Percentiles rank a stretch among this genome's conserved stretches.
phyloP scores from a whole-genome alignment of 2,113 vertebrate species.

The Gallinago paraguaiae region DNA sequence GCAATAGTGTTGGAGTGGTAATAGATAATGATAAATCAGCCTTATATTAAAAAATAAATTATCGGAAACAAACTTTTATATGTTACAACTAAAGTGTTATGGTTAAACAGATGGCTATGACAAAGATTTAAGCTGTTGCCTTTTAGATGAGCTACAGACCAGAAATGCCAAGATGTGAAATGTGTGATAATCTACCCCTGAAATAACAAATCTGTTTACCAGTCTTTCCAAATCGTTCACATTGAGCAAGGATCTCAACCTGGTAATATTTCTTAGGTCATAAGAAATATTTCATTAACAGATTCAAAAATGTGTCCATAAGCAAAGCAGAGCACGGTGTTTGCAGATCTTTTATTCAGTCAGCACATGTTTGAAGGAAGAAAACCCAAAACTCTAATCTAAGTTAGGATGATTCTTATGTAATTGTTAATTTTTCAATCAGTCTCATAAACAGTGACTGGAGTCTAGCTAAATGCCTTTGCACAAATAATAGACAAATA shows the following conservation, averaged over 20 bases:
- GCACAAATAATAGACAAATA: neutral
- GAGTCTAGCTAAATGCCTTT: neutral
- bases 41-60: neutral
- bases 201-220: constrained; percentile 29
- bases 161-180: constrained; percentile 3
- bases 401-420: neutral
- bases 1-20: neutral
- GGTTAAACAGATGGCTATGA: neutral
- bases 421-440: neutral
- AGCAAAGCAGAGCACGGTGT: neutral
- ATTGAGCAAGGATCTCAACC: neutral
- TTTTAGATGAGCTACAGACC: neutral
- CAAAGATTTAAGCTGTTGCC: neutral
- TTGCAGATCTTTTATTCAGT: neutral
- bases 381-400: neutral
- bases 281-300: neutral
- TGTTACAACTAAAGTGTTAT: neutral
- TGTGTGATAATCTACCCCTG: neutral
- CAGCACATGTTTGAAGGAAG: neutral
- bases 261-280: neutral
- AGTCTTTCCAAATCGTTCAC: neutral
- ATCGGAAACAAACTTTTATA: neutral
- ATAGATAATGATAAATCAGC: neutral
- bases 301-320: neutral
- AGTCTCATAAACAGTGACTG: neutral